Conservation (phyloP, 1,140 invertebrate species). For the Aphis gossypii region DNA sequence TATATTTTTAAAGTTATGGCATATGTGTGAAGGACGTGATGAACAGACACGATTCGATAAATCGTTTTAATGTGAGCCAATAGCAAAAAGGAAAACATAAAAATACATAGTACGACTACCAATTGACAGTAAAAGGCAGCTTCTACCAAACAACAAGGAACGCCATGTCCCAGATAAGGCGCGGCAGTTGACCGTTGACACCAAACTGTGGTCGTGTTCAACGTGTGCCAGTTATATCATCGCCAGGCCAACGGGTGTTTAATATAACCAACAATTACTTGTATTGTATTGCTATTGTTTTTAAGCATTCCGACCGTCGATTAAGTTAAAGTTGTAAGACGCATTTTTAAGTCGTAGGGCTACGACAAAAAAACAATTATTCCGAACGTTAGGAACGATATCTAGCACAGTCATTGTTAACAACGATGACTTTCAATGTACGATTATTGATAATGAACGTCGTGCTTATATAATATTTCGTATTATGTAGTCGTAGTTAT, state of each 20-base stretch:
- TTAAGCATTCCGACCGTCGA: background rate
- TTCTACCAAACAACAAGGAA: background rate
- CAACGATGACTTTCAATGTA: background rate
- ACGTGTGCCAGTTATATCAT: conserved; percentile 30
- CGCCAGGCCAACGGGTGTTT: background rate
- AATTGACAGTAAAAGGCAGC: background rate
- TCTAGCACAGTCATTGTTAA: background rate
- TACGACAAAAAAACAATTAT: background rate
- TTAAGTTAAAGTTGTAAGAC: background rate
- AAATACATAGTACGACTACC: background rate
- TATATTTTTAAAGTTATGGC: background rate
- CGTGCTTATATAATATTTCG: background rate
- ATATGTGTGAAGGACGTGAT: background rate
- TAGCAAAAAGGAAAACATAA: background rate
- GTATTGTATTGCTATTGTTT: background rate
- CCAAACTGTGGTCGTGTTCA: background rate
- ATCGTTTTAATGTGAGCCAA: conserved; percentile 13
- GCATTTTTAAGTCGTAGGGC: background rate
- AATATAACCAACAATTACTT: background rate
- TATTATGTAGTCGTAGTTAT: background rate
- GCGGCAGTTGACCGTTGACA: conserved; percentile 9
- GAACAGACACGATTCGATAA: background rate
- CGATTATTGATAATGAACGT: background rate
- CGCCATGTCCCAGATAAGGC: background rate
- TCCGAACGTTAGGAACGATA: background rate